Base-by-base conservation (phyloP, 1,140 invertebrate genomes). In the Drosophila littoralis region DNA sequence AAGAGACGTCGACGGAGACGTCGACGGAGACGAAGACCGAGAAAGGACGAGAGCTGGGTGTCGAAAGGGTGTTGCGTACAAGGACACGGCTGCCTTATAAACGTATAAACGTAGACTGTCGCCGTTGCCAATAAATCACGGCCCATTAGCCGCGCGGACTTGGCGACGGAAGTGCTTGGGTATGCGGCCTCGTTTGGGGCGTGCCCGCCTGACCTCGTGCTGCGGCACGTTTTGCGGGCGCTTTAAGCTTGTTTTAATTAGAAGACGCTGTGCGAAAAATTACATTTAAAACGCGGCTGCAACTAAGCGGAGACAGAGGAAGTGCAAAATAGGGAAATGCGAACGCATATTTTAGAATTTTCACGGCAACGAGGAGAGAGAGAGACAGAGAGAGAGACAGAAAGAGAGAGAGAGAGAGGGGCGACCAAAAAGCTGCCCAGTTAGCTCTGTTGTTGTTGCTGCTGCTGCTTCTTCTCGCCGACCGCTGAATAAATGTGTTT, bases 201-300 rank as follows among this genome's bases (percentile, higher is more conserved):
- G 7, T 50, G 32, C 45, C 50, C 54, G 51, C 22, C 52, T 83
- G 83, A 82, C 83, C 83, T 83, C 83, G 79, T 79, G 82, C 55
- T 68, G 67, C 50, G 67, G 45, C 65, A 67, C 61, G 63, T 75
- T 85, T 66, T 68, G 74, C 22, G 48, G 74, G 75, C 46, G 81
- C 85, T 85, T 90, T 85, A 90, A 90, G 85, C 85, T 90, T 76
- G 81, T 90, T 90, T 90, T 90, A 90, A 90, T 90, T 90, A 90
- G 85, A 90, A 90, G 85, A 89, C 78, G 66, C 35, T 73, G 67
- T 48, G 80, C 74, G 81, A 88, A 84, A 86, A 84, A 88, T 78
- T 88, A 83, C 83, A 88, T 88, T 88, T 88, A 84, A 83, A 80
- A 73, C 81, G 77, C 7, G 36, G 54, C 45, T 66, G 67, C 58